phyloP scores from a whole-genome alignment of 2,797 vertebrate species.

The Macrochelys suwanniensis region DNA sequence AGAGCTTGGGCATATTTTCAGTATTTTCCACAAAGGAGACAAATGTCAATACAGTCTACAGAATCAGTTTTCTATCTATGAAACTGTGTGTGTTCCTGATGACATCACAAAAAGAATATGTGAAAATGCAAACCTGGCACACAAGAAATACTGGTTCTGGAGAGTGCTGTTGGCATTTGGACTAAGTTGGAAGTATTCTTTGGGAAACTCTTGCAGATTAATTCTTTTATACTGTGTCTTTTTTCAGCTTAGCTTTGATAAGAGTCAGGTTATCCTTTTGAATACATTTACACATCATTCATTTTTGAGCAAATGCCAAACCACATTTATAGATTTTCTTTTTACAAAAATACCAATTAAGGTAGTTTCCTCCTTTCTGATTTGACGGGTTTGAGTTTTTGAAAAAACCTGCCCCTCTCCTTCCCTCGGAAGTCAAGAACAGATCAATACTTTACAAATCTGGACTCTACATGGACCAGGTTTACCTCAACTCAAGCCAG shows the following conservation, averaged over 20 bases:
- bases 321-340: background rate
- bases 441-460: background rate
- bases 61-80: background rate
- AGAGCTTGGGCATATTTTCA: background rate
- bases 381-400: background rate
- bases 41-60: background rate
- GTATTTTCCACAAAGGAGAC: background rate
- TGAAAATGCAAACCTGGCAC: background rate
- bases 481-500: background rate
- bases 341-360: background rate
- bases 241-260: background rate
- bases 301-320: background rate
- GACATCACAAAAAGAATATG: background rate
- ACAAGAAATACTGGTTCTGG: background rate
- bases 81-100: background rate
- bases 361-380: background rate
- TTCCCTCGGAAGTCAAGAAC: background rate
- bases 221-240: background rate
- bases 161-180: background rate
- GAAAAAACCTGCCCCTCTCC: background rate
- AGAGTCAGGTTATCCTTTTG: background rate
- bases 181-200: background rate
- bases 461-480: background rate
- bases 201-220: background rate
- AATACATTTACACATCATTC: background rate